Evolutionary conservation across 2,888 invertebrate species (phyloP).

Genomic region (Baccha elongata): DNA sequence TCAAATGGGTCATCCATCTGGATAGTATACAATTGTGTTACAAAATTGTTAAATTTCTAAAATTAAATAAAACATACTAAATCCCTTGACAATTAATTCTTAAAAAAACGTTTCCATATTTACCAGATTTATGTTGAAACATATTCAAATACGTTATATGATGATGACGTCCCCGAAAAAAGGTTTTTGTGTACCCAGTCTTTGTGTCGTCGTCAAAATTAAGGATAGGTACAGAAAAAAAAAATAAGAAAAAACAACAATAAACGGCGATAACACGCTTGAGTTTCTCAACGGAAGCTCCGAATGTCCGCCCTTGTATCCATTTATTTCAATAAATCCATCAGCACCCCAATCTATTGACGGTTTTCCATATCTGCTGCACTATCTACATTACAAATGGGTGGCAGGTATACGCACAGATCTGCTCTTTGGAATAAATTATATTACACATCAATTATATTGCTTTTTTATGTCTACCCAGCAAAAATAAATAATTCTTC

Average conservation of each 20-base stretch:
- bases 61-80: neutral
- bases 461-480: slow-evolving; percentile 3
- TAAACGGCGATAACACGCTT: slow-evolving; percentile 18
- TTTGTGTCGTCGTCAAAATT: slow-evolving; percentile 16
- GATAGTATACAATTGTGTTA: slow-evolving; percentile 28
- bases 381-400: slow-evolving; percentile 14
- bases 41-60: slow-evolving; percentile 3
- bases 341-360: slow-evolving; percentile 23
- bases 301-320: slow-evolving; percentile 18
- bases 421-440: slow-evolving; percentile 23
- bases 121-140: slow-evolving; percentile 27
- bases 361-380: slow-evolving; percentile 28
- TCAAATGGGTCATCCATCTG: slow-evolving; percentile 22
- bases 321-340: slow-evolving; percentile 47
- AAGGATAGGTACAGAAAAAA: neutral
- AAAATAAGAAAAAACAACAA: neutral
- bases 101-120: slow-evolving; percentile 31
- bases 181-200: slow-evolving; percentile 40
- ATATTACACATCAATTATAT: slow-evolving; percentile 39
- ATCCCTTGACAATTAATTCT: slow-evolving; percentile 17
- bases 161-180: slow-evolving; percentile 36
- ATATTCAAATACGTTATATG: neutral
- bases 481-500: slow-evolving; percentile 1
- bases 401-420: slow-evolving; percentile 8
- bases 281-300: slow-evolving; percentile 20